A percentile compares a stretch with the other conserved stretches of the same genome.
Evolutionary conservation across 2,888 invertebrate species (phyloP).

Genomic region (Drosophila putrida): DNA sequence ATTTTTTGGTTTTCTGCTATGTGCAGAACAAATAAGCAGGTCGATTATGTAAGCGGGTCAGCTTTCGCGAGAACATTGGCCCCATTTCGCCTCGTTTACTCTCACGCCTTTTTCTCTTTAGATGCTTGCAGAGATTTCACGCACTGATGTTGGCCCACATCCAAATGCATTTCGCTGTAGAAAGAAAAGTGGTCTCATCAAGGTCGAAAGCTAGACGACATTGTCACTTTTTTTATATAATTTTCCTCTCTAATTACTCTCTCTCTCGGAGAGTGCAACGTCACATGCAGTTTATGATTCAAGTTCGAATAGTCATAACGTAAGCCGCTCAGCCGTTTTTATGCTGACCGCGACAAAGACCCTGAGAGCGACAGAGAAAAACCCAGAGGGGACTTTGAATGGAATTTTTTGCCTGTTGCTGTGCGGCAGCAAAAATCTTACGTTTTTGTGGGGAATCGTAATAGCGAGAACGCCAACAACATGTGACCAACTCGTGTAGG

Average conservation of each 20-base stretch:
- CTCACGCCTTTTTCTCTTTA: constrained; percentile 21
- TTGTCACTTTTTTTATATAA: constrained; percentile 61
- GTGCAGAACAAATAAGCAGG: constrained; percentile 27
- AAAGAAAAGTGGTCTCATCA: constrained; percentile 61
- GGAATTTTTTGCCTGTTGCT: constrained; percentile 57
- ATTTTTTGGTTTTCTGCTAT: constrained; percentile 17
- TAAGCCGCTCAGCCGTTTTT: constrained; percentile 31
- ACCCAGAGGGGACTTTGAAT: not conserved
- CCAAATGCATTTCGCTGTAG: constrained; percentile 67
- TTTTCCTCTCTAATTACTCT: constrained; percentile 21
- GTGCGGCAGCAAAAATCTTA: constrained; percentile 44
- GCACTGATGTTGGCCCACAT: constrained; percentile 59
- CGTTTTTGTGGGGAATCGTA: too few relatives aligned
- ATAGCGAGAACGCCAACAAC: constrained; percentile 48
- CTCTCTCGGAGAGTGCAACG: constrained; percentile 26
- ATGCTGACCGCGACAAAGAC: constrained; percentile 63
- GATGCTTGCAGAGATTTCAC: constrained; percentile 4
- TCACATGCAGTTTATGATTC: constrained; percentile 41
- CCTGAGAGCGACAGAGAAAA: constrained; percentile 19
- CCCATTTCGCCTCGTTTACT: constrained; percentile 39
- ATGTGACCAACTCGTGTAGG: constrained; percentile 60
- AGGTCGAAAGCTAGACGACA: constrained; percentile 58
- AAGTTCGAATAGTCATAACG: constrained; percentile 62
- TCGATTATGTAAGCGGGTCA: constrained; percentile 62
- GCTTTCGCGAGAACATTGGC: constrained; percentile 42